These are phyloP conservation scores for Stomatorhinus ivindoensis DNA, from an alignment of 2,113 vertebrate genomes.

Conservation along the genomic window DNA sequence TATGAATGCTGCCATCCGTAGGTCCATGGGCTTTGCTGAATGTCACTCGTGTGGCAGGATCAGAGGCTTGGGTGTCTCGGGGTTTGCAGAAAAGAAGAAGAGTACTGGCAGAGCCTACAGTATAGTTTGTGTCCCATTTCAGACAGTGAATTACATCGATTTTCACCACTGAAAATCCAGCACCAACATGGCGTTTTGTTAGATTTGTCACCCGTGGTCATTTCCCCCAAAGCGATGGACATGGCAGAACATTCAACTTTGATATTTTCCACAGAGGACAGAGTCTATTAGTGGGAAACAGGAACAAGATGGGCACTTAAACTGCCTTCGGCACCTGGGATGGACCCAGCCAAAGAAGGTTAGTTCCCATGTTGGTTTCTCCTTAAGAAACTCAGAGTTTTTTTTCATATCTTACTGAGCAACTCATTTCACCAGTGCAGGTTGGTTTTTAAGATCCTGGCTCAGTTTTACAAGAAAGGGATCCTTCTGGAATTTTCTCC, in stretches of 20 bases:
- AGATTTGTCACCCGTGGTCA: neutral
- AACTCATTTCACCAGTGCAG: neutral
- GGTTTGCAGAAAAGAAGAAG: neutral
- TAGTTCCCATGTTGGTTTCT: neutral
- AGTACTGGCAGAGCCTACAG: neutral
- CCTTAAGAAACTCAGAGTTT: neutral
- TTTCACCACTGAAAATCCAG: neutral
- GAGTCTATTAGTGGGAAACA: neutral
- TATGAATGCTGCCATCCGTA: neutral
- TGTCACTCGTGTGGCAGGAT: neutral
- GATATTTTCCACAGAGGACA: neutral
- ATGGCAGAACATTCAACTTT: neutral
- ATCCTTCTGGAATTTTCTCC: neutral
- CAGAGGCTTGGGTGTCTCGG: neutral
- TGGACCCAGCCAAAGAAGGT: neutral
- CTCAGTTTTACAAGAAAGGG: neutral
- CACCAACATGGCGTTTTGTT: neutral
- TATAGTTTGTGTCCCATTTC: neutral
- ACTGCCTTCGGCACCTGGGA: neutral
- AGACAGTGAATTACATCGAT: neutral
- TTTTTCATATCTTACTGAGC: neutral
- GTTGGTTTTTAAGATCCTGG: neutral
- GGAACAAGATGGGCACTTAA: neutral
- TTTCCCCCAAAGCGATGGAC: neutral
- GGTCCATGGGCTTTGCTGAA: neutral